A percentile compares a stretch with the other conserved stretches of the same genome.
phyloP scores from a whole-genome alignment of 1,140 invertebrate genomes.

The Procambarus clarkii region DNA sequence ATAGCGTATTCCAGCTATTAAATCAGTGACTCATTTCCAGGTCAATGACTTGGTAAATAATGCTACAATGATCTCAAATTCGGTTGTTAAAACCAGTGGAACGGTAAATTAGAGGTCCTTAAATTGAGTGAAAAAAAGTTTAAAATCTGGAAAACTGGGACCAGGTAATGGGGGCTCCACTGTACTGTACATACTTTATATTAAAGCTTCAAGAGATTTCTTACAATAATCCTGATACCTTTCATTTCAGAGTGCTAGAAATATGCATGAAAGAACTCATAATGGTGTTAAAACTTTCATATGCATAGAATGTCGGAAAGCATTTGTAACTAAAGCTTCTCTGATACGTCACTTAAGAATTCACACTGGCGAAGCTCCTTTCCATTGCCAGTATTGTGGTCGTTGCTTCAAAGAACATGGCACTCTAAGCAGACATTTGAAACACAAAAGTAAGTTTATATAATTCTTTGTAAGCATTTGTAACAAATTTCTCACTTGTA shows the following conservation, averaged over 20 bases:
- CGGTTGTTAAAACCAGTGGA: no score
- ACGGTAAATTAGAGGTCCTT: no score
- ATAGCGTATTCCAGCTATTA: no score
- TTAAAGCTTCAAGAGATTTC: background rate
- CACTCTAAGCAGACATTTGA: conserved; percentile 28
- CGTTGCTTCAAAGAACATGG: conserved; percentile 46
- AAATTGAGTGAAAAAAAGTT: no score
- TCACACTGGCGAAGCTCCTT: conserved; percentile 42
- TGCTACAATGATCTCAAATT: no score
- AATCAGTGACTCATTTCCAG: no score
- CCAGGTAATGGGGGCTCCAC: no score
- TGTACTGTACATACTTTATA: no score
- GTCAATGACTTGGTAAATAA: no score
- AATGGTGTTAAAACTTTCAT: background rate
- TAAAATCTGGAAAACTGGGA: no score
- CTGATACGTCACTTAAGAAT: conserved; percentile 43
- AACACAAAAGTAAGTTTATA: conserved; percentile 27
- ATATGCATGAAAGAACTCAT: conserved; percentile 41
- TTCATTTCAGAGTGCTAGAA: conserved; percentile 43
- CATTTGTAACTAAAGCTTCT: conserved; percentile 51
- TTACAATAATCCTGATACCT: background rate
- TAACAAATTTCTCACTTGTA: no score
- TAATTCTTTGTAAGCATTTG: no score
- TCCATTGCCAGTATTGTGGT: conserved; percentile 31
- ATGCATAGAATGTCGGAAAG: conserved; percentile 33